A percentile compares a stretch with the other conserved stretches of the same genome.
Evolutionary conservation across 1,140 invertebrate species (phyloP).

Genomic region (Euwallacea fornicatus): DNA sequence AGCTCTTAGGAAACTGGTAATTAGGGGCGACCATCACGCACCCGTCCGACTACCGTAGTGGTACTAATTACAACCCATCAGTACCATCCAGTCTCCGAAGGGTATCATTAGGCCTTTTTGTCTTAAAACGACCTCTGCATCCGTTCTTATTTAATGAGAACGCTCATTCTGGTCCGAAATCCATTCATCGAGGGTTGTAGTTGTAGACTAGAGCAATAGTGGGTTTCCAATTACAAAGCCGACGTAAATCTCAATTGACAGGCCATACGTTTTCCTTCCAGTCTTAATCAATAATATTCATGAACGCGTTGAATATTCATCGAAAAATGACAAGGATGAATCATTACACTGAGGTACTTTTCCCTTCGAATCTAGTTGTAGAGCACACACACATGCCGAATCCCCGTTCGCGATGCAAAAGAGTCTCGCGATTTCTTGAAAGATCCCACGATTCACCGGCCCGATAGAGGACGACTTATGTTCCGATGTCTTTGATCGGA

Average conservation of each 20-base stretch:
- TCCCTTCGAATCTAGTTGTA: not conserved
- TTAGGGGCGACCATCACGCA: constrained; percentile 12
- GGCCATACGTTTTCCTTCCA: constrained; percentile 16
- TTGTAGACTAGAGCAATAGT: not conserved
- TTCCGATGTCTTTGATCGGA: constrained; percentile 19
- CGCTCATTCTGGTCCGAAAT: too few relatives aligned
- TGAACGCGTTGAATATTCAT: constrained; percentile 24
- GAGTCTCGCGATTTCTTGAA: constrained; percentile 17
- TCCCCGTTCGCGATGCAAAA: constrained; percentile 8
- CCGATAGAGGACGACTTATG: constrained; percentile 23
- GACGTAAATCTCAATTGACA: constrained; percentile 24
- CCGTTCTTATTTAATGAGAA: too few relatives aligned
- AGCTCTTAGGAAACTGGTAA: constrained; percentile 3
- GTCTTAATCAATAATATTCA: constrained; percentile 26
- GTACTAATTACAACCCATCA: constrained; percentile 14
- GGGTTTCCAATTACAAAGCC: constrained; percentile 20
- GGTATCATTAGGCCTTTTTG: constrained; percentile 1
- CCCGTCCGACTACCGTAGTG: constrained; percentile 10
- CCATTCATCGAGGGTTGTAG: too few relatives aligned
- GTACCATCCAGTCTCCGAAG: constrained; percentile 12
- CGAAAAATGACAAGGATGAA: constrained; percentile 21
- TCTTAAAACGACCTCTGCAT: too few relatives aligned
- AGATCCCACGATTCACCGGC: constrained; percentile 21
- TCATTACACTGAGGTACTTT: not conserved
- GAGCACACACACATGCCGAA: not conserved